These are phyloP conservation scores for Pachliopta kotzebuea DNA, from an alignment of 2,888 invertebrate species.

Conservation along the genomic window DNA sequence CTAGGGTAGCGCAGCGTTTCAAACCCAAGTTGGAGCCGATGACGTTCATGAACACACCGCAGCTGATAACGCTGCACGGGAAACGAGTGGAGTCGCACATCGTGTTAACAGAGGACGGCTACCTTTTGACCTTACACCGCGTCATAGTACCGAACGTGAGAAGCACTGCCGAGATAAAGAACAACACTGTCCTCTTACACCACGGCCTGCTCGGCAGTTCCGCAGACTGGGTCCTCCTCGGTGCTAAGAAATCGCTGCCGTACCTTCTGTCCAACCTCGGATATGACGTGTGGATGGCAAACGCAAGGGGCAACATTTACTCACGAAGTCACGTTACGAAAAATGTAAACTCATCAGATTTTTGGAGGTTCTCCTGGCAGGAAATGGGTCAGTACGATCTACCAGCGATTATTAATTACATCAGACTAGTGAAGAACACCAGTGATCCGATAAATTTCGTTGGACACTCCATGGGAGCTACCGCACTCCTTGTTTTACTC, in stretches of 20 bases:
- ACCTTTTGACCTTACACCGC: conserved; percentile 56
- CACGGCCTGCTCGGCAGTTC: conserved; percentile 67
- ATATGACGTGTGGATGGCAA: conserved; percentile 82
- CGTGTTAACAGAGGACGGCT: conserved; percentile 56
- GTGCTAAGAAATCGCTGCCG: conserved; percentile 56
- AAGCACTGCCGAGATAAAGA: conserved; percentile 20
- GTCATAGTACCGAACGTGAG: conserved; percentile 34
- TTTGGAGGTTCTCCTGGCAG: conserved; percentile 62
- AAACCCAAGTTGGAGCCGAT: conserved; percentile 43
- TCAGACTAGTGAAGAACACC: conserved; percentile 44
- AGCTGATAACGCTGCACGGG: conserved; percentile 54
- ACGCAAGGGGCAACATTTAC: conserved; percentile 65
- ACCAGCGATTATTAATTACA: conserved; percentile 55
- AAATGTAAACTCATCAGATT: conserved; percentile 42
- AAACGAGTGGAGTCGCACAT: conserved; percentile 53
- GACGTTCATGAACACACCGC: conserved; percentile 49
- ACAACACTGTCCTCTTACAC: conserved; percentile 51
- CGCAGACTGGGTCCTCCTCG: conserved; percentile 65
- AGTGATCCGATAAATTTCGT: conserved; percentile 51
- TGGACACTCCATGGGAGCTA: conserved; percentile 66
- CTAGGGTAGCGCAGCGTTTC: conserved; percentile 36
- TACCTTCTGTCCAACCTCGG: conserved; percentile 77
- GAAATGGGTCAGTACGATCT: conserved; percentile 63
- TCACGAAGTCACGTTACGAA: conserved; percentile 50
- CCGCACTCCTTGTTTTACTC: conserved; percentile 55